A percentile compares a stretch with the other conserved stretches of the same genome.
These are phyloP conservation scores for Coregonus suidteri DNA, from an alignment of 2,797 vertebrate genomes.

Conservation along the genomic window DNA sequence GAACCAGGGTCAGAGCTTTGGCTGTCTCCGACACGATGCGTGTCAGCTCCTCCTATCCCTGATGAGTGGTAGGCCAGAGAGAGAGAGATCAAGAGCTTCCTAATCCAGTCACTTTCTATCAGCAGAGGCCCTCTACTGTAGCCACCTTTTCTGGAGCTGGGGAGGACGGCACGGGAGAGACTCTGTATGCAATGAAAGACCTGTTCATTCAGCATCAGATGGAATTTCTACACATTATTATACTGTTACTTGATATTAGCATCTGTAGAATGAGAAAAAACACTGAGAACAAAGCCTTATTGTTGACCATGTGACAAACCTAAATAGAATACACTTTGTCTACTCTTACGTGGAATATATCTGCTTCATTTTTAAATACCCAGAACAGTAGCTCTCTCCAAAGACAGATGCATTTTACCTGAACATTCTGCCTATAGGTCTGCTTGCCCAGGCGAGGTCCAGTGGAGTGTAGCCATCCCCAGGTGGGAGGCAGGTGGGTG, in stretches of 20 bases:
- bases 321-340: no score
- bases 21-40: conserved; percentile 40
- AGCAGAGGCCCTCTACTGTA: conserved; percentile 27
- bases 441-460: conserved; percentile 32
- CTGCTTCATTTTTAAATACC: no score
- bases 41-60: conserved; percentile 59
- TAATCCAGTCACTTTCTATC: conserved; percentile 55
- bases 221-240: conserved; percentile 2
- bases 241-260: neutral
- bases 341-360: no score
- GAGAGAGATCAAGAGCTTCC: conserved; percentile 22
- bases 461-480: conserved; percentile 40
- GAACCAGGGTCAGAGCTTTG: conserved; percentile 29
- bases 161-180: neutral
- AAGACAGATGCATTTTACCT: conserved; percentile 20
- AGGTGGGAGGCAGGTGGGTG: conserved; percentile 64
- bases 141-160: conserved; percentile 19
- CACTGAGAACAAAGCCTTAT: neutral
- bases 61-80: conserved; percentile 5
- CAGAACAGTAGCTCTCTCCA: neutral
- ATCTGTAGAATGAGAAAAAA: neutral
- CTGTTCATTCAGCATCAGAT: conserved; percentile 14
- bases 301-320: neutral
- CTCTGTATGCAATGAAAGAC: conserved; percentile 11
- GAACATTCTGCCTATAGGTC: neutral